Evolutionary conservation across 2,113 vertebrate species (phyloP).

Genomic region (Macrotis lagotis): DNA sequence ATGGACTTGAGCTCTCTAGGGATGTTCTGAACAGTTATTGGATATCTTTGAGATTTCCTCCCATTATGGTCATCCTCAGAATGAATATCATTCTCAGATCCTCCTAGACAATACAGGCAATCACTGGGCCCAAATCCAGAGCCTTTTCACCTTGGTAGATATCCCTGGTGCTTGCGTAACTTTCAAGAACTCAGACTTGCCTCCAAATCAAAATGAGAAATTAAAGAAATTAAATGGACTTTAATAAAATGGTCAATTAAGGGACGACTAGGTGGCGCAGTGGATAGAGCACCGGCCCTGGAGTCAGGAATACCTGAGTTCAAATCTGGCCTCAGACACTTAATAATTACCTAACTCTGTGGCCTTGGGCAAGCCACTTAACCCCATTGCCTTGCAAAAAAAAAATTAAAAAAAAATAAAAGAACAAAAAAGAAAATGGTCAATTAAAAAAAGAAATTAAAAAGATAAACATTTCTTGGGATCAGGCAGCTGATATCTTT

Average conservation of each 20-base stretch:
- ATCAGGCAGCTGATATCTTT: background rate
- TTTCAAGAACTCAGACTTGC: background rate
- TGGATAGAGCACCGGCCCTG: no score
- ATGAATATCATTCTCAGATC: background rate
- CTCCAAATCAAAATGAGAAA: background rate
- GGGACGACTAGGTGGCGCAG: no score
- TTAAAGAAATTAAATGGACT: background rate
- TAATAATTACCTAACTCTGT: no score
- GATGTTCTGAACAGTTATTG: no score
- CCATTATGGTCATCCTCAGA: background rate
- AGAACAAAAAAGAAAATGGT: no score
- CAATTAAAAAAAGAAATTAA: background rate
- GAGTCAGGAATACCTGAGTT: no score
- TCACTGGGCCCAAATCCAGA: background rate
- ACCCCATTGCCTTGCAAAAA: no score
- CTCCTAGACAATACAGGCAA: background rate
- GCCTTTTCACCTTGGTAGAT: background rate
- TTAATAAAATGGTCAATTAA: background rate
- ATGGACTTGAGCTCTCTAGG: no score
- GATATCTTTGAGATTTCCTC: background rate
- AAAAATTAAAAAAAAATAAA: no score
- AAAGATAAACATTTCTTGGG: background rate
- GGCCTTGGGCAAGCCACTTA: no score
- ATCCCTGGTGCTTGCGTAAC: background rate
- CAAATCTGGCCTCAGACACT: no score